Evolutionary conservation across 2,797 vertebrate species (phyloP).

Genomic region (Somateria mollissima): DNA sequence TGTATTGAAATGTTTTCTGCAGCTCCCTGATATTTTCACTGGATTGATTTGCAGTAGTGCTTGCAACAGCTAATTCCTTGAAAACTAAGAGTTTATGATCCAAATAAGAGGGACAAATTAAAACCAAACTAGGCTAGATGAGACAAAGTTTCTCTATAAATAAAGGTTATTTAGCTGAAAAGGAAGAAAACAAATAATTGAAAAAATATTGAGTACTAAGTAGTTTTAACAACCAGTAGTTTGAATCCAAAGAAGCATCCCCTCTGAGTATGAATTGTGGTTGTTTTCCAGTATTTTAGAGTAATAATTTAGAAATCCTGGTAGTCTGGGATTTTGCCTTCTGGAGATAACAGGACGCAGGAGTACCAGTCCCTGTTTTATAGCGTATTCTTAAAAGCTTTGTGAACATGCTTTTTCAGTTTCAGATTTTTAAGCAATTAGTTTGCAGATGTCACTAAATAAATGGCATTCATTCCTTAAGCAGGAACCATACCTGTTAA

Average conservation of each 20-base stretch:
- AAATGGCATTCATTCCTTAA: slow-evolving; percentile 86
- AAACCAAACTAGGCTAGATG: accelerated
- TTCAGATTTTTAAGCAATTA: slow-evolving; percentile 75
- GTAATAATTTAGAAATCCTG: too few relatives aligned
- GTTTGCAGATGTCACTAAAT: slow-evolving; percentile 82
- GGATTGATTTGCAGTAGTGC: accelerated
- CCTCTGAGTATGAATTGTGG: background rate
- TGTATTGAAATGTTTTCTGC: background rate
- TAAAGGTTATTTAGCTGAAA: background rate
- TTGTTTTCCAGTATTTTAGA: background rate
- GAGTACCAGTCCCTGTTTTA: background rate
- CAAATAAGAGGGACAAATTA: background rate
- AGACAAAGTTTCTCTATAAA: background rate
- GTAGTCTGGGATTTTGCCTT: background rate
- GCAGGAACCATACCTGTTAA: slow-evolving; percentile 85
- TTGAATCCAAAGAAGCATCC: background rate
- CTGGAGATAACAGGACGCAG: background rate
- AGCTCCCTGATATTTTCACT: accelerated
- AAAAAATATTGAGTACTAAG: background rate
- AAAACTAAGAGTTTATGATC: background rate
- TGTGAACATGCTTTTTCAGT: slow-evolving; percentile 71
- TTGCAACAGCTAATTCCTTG: accelerated
- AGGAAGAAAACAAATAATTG: accelerated
- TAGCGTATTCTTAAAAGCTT: slow-evolving; percentile 51
- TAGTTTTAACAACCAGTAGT: background rate